Evolutionary conservation across 2,888 invertebrate genomes (phyloP).

Genomic region (Siphlonurus alternatus): DNA sequence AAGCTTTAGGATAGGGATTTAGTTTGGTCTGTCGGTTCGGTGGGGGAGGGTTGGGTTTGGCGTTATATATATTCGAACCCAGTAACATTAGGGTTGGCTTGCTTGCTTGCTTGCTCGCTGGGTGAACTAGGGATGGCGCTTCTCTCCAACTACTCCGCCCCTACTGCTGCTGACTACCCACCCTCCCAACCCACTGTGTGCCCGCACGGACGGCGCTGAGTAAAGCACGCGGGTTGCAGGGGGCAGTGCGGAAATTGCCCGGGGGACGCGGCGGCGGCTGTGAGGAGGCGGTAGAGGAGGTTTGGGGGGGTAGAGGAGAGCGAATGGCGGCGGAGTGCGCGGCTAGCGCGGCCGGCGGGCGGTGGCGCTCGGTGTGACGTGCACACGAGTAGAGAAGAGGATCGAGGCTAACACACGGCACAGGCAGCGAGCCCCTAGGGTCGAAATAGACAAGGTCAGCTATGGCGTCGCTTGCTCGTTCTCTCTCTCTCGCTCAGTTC

Average conservation of each 20-base stretch:
- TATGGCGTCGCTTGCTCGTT: slow-evolving; percentile 6
- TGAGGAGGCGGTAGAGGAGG: background rate
- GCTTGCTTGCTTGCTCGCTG: too few relatives aligned
- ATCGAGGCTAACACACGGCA: background rate
- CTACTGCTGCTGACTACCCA: background rate
- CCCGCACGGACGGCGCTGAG: background rate
- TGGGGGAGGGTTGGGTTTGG: background rate
- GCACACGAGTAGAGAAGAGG: slow-evolving; percentile 15
- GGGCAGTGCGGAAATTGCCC: background rate
- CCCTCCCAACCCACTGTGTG: background rate
- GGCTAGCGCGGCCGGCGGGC: slow-evolving; percentile 7
- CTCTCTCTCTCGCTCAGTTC: slow-evolving; percentile 6
- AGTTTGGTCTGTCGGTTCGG: too few relatives aligned
- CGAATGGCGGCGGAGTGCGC: slow-evolving; percentile 1
- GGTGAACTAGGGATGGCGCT: background rate
- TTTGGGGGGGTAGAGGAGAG: background rate
- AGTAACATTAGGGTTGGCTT: background rate
- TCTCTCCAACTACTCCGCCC: background rate
- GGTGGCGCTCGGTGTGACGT: slow-evolving; percentile 3
- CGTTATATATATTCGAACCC: background rate
- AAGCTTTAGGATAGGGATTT: background rate
- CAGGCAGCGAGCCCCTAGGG: slow-evolving; percentile 1
- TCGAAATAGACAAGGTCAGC: slow-evolving; percentile 4
- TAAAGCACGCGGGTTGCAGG: slow-evolving; percentile 4
- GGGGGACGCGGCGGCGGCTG: slow-evolving; percentile 3